Percentiles rank a stretch among this genome's conserved stretches.
Evolutionary conservation across 2,888 invertebrate species (phyloP).

Genomic region (Ypsolopha sequella): DNA sequence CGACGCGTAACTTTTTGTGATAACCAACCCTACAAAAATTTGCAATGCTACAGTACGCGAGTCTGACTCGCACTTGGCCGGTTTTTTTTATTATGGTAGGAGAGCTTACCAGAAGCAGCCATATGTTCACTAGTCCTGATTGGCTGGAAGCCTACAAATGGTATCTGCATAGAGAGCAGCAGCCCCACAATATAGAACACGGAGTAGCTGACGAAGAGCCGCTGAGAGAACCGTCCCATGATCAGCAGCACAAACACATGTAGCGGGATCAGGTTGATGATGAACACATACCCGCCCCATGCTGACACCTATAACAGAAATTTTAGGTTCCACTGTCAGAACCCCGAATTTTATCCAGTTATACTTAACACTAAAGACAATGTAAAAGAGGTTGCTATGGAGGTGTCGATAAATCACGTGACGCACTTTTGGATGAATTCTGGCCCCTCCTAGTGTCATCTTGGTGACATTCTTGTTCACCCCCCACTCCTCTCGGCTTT

Average conservation of each 20-base stretch:
- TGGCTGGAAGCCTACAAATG: constrained; percentile 97
- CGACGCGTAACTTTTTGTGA: no score
- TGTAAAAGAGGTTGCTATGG: background rate
- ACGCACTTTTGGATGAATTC: no score
- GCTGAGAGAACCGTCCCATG: constrained; percentile 95
- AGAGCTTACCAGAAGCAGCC: constrained; percentile 88
- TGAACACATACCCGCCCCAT: constrained; percentile 99
- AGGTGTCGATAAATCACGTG: background rate
- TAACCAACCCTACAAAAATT: no score
- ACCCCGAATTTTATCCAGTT: background rate
- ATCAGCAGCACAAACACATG: constrained; percentile 95
- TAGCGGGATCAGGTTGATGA: constrained; percentile 98
- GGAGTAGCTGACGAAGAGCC: constrained; percentile 94
- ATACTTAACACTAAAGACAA: background rate
- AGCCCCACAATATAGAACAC: constrained; percentile 97
- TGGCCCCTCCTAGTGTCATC: no score
- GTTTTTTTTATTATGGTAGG: no score
- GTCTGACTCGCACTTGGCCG: no score
- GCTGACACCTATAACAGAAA: constrained; percentile 84
- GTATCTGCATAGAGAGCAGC: constrained; percentile 97
- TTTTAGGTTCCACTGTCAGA: background rate
- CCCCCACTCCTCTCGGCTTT: no score
- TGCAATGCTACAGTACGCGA: no score
- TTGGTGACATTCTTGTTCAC: no score
- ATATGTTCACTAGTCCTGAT: constrained; percentile 99